phyloP scores from a whole-genome alignment of 2,888 invertebrate genomes.

The Ditula angustiorana region DNA sequence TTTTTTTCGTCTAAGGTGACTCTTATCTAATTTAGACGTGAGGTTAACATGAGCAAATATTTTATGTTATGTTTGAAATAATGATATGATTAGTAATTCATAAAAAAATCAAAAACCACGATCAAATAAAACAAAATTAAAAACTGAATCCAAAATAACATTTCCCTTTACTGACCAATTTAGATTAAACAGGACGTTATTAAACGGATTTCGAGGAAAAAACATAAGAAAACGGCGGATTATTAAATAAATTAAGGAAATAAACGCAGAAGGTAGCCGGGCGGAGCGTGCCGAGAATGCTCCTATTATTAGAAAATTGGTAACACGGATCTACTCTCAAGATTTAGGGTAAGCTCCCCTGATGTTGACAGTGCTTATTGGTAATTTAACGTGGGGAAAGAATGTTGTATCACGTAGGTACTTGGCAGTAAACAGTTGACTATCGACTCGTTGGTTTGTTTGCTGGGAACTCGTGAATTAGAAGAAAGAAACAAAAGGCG shows the following conservation, averaged over 20 bases:
- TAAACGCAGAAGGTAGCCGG: constrained; percentile 24
- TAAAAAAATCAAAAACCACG: constrained; percentile 1
- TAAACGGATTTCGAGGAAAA: constrained; percentile 31
- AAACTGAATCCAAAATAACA: constrained; percentile 11
- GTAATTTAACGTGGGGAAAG: constrained; percentile 4
- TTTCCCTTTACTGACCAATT: constrained; percentile 31
- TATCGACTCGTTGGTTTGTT: not conserved
- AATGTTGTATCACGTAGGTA: not conserved
- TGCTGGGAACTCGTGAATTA: not conserved
- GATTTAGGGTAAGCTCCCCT: constrained; percentile 18
- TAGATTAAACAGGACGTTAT: constrained; percentile 36
- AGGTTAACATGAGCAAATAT: too few relatives aligned
- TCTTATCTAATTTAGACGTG: too few relatives aligned
- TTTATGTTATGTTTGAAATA: too few relatives aligned
- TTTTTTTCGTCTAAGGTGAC: too few relatives aligned
- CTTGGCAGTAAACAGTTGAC: not conserved
- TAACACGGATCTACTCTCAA: constrained; percentile 30
- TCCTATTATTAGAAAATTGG: constrained; percentile 38
- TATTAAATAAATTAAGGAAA: constrained; percentile 34
- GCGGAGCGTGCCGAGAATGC: constrained; percentile 30
- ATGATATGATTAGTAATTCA: not conserved
- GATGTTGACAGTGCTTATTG: constrained; percentile 18
- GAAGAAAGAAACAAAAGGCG: too few relatives aligned
- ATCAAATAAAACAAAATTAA: constrained; percentile 12
- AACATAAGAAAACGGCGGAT: constrained; percentile 35